Base-by-base conservation (phyloP, 1,140 invertebrate species). In the Achroia grisella region DNA sequence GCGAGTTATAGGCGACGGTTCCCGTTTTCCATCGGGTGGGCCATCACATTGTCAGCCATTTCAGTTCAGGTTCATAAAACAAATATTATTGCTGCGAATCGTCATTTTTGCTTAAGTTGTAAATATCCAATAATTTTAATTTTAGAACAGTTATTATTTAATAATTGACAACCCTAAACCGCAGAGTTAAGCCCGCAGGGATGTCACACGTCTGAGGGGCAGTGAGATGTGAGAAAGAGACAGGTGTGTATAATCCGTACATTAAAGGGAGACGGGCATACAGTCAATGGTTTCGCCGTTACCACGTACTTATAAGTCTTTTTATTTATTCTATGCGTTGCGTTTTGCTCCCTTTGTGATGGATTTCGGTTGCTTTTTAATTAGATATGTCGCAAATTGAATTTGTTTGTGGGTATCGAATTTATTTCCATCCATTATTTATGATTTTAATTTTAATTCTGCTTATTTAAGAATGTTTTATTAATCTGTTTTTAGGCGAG, bases 151-250 rank as follows among this genome's bases (percentile, higher is more conserved):
- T 27, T 10, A 13, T 11, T 30, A 31, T 32, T 32, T 15, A 31
- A 36, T 30, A 8, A 31, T 35, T 29, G 39, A 48, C 75, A 79
- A 63, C 75, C 75, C 73, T 82, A 67, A 39, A 62, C 51, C 57
- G 45, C 64, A 66, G 54, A 67, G 68, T 66, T 71, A 70, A 69
- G 60, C 64, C 64, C 67, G 58, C 68, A 62, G 76, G 71, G 79
- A 77, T 77, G 79, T 83, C 69, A 77, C 74, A 79, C 64, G 62
- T 67, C 58, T 67, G 62, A 67, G 62, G 60, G 62, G 64, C 68
- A 79, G 66, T 65, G 73, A 77, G 73, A 76, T 77, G 71, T 78
- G 66, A 70, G 67, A 80, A 69, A 47, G 70, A 52, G 64, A 80
- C 41, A 40, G 5, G 44, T 42, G 48, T 28, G 52, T 11, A 30